Evolutionary conservation across 2,113 vertebrate species (phyloP).

Genomic region (Lepisosteus osseus): DNA sequence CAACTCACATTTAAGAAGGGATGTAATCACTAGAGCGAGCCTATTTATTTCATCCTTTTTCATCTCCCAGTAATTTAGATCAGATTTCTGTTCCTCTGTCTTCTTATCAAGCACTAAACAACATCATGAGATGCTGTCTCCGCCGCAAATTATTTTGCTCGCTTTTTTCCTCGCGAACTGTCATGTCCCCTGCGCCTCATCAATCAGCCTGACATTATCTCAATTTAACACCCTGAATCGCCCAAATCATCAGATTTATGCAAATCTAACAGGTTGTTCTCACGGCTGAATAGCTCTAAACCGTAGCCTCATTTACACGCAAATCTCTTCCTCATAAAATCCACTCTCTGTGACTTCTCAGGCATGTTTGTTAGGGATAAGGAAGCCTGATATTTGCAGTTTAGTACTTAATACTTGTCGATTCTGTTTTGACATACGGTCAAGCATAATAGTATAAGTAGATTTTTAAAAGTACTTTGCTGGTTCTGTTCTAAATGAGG

Average conservation of each 20-base stretch:
- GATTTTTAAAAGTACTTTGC: background rate
- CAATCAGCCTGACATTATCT: constrained; percentile 53
- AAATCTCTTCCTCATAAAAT: constrained; percentile 34
- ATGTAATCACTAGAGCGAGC: constrained; percentile 19
- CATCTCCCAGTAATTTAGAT: constrained; percentile 37
- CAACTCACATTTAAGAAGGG: constrained; percentile 30
- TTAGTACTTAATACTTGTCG: constrained; percentile 4
- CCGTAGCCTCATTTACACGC: constrained; percentile 28
- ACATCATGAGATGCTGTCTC: constrained; percentile 33
- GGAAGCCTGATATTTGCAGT: constrained; percentile 11
- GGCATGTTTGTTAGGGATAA: constrained; percentile 22
- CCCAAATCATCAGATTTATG: constrained; percentile 46
- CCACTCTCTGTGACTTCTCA: constrained; percentile 24
- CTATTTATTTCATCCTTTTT: constrained; percentile 37
- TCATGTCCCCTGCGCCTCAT: constrained; percentile 37
- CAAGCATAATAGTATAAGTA: constrained; percentile 9
- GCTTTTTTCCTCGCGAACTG: constrained; percentile 35
- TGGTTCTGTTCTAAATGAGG: background rate
- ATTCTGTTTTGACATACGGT: constrained; percentile 13
- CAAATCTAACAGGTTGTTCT: constrained; percentile 48
- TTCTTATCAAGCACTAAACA: constrained; percentile 34
- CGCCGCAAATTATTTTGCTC: constrained; percentile 26
- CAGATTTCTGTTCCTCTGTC: constrained; percentile 37
- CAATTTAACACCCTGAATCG: constrained; percentile 42
- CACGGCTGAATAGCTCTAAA: constrained; percentile 33